Conservation (phyloP, 1,140 invertebrate genomes). For the Harpegnathos saltator region DNA sequence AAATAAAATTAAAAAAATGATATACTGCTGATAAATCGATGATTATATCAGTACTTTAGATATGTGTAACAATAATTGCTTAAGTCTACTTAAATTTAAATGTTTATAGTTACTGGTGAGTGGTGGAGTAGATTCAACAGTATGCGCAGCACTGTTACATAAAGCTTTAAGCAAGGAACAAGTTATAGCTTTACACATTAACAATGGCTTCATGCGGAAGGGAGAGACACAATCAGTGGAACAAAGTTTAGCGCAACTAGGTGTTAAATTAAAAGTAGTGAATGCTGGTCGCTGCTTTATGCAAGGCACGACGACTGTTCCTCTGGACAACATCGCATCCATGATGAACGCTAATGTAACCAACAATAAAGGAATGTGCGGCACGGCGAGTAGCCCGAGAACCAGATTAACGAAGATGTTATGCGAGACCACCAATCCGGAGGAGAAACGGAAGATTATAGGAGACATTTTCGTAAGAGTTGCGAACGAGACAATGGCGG, state of each 20-base stretch:
- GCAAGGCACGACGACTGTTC: constrained; percentile 92
- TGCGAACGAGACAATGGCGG: constrained; percentile 93
- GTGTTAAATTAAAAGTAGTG: constrained; percentile 94
- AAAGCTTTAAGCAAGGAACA: constrained; percentile 96
- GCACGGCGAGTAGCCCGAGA: constrained; percentile 86
- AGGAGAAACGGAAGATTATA: constrained; percentile 99
- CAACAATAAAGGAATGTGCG: constrained; percentile 83
- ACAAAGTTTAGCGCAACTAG: constrained; percentile 93
- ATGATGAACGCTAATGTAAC: constrained; percentile 86
- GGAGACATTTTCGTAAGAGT: constrained; percentile 98
- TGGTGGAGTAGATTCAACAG: constrained; percentile 99
- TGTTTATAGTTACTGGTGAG: constrained; percentile 93
- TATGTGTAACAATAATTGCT: too few relatives aligned
- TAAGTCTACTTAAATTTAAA: constrained; percentile 10
- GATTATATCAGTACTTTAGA: too few relatives aligned
- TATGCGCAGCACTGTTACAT: constrained; percentile 97
- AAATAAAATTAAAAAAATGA: background rate
- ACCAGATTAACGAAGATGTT: constrained; percentile 94
- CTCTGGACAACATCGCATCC: constrained; percentile 87
- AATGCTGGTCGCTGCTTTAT: constrained; percentile 91
- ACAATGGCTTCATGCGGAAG: constrained; percentile 99
- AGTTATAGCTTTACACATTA: constrained; percentile 98
- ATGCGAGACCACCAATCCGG: constrained; percentile 94
- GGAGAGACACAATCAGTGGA: constrained; percentile 96
- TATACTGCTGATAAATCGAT: too few relatives aligned